These are phyloP conservation scores for Pangasianodon gigas DNA, from an alignment of 2,113 vertebrate genomes.

Conservation along the genomic window DNA sequence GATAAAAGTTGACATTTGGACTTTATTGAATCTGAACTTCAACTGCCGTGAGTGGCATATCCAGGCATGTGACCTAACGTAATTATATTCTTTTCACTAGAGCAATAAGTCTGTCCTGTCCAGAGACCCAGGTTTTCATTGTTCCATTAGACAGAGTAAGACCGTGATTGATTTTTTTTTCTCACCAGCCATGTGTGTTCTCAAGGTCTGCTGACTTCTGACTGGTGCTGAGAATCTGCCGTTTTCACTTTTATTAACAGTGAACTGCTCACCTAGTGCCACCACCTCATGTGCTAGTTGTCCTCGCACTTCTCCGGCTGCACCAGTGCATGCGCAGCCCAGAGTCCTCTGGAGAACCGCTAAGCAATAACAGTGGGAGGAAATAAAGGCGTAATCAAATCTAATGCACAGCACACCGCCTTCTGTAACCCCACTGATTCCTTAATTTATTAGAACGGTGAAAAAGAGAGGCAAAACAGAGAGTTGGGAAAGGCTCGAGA, in stretches of 20 bases:
- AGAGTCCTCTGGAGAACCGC: conserved; percentile 61
- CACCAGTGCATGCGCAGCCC: conserved; percentile 45
- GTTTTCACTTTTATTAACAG: conserved; percentile 60
- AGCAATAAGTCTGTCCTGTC: conserved; percentile 27
- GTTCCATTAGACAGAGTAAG: conserved; percentile 33
- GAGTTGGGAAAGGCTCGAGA: conserved; percentile 51
- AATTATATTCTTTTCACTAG: neutral
- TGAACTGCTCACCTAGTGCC: conserved; percentile 59
- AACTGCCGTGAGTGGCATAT: conserved; percentile 7
- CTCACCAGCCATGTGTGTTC: conserved; percentile 11
- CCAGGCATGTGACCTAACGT: conserved; percentile 8
- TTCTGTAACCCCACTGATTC: conserved; percentile 68
- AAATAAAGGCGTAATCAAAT: conserved; percentile 74
- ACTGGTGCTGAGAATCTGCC: conserved; percentile 35
- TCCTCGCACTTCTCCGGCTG: conserved; percentile 46
- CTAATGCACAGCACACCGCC: conserved; percentile 66
- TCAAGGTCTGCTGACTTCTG: conserved; percentile 42
- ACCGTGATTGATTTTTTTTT: conserved; percentile 44
- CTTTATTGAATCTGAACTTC: conserved; percentile 23
- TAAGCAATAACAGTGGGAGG: conserved; percentile 71
- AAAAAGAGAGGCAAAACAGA: conserved; percentile 56
- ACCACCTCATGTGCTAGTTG: conserved; percentile 32
- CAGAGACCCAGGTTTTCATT: conserved; percentile 32
- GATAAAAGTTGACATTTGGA: conserved; percentile 33
- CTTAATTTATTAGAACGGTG: conserved; percentile 73